Evolutionary conservation across 2,888 invertebrate species (phyloP).

Genomic region (Hedya salicella): DNA sequence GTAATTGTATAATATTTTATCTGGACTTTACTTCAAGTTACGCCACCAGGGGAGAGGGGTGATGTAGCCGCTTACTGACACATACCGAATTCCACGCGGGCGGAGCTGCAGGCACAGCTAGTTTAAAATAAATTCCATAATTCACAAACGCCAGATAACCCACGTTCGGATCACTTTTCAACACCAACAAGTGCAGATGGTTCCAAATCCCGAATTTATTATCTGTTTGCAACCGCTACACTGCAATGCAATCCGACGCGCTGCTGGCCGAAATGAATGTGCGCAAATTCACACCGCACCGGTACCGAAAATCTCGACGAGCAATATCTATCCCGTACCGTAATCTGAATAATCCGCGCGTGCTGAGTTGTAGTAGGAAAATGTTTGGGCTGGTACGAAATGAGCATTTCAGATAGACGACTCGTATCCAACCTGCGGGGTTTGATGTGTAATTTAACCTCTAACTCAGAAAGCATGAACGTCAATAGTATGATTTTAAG

Average conservation of each 20-base stretch:
- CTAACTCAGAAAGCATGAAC: too few species aligned
- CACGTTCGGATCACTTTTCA: conserved; percentile 69
- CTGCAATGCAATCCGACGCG: conserved; percentile 64
- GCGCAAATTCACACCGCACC: conserved; percentile 60
- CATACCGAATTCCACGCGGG: too few species aligned
- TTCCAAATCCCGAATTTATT: conserved; percentile 76
- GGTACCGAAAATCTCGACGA: conserved; percentile 49
- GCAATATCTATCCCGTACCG: conserved; percentile 48
- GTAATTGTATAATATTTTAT: too few species aligned
- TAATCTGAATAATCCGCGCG: conserved; percentile 38
- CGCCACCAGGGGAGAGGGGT: too few species aligned
- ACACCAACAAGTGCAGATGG: conserved; percentile 65
- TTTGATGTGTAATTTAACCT: not conserved
- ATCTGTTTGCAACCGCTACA: conserved; percentile 74
- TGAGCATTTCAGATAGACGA: not conserved
- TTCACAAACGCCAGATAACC: conserved; percentile 57
- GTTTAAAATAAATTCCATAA: conserved; percentile 55
- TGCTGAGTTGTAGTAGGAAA: conserved; percentile 38
- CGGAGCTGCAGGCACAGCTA: too few species aligned
- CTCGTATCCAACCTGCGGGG: not conserved
- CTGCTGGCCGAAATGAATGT: conserved; percentile 62
- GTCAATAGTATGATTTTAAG: too few species aligned
- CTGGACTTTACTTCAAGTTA: too few species aligned
- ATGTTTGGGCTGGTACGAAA: conserved; percentile 30
- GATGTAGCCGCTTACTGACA: too few species aligned